Percentiles rank a stretch among this genome's conserved stretches.
Conservation (phyloP, 2,888 invertebrate species). For the Protonemura montana region DNA sequence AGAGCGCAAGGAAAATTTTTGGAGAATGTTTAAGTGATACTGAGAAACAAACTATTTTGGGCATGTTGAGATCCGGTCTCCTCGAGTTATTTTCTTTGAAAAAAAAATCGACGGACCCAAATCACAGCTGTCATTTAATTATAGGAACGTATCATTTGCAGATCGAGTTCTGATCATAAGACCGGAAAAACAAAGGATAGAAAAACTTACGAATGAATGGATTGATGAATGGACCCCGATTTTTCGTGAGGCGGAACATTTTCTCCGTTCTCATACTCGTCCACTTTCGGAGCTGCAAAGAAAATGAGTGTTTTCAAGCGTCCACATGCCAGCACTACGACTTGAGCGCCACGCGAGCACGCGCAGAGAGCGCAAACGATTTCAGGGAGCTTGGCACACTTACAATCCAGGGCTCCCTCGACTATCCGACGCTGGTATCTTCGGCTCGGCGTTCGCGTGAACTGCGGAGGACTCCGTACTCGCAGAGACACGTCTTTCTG, state of each 20-base stretch:
- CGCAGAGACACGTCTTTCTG: constrained; percentile 59
- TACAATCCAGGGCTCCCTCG: constrained; percentile 63
- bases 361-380: background rate
- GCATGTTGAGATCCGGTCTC: too few species aligned
- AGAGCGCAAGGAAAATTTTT: too few species aligned
- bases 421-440: constrained; percentile 75
- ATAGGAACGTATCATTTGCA: too few species aligned
- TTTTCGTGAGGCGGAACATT: constrained; percentile 60
- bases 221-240: constrained; percentile 66
- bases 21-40: too few species aligned
- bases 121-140: too few species aligned
- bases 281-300: constrained; percentile 57
- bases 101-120: too few species aligned
- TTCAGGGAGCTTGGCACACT: constrained; percentile 47
- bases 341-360: background rate
- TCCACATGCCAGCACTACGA: background rate
- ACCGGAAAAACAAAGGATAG: too few species aligned
- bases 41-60: too few species aligned
- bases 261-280: constrained; percentile 56
- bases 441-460: constrained; percentile 80
- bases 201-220: constrained; percentile 62
- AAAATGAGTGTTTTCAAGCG: background rate
- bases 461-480: constrained; percentile 71
- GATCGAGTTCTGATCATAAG: too few species aligned
- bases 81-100: too few species aligned